Conservation (phyloP, 1,140 invertebrate species). For the Aradophagus sp. region DNA sequence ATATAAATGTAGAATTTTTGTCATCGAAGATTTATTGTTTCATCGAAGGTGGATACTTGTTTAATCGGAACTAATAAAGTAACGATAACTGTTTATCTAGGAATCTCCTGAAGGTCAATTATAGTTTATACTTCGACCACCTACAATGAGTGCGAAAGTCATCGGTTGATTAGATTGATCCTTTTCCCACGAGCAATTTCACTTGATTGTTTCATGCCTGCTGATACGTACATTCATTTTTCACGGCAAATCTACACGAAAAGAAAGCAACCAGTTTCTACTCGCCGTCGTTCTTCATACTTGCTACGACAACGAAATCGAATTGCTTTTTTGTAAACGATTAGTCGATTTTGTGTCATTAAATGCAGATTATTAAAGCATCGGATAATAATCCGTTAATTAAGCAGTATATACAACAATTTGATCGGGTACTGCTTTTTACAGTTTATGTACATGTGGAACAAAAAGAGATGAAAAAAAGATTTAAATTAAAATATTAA, state of each 20-base stretch:
- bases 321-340: constrained; percentile 18
- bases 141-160: constrained; percentile 16
- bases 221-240: constrained; percentile 41
- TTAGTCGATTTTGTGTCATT: constrained; percentile 7
- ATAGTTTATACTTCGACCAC: constrained; percentile 10
- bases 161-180: constrained; percentile 36
- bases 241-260: constrained; percentile 24
- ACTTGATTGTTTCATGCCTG: constrained; percentile 40
- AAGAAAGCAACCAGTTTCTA: constrained; percentile 42
- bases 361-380: neutral
- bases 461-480: no score
- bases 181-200: constrained; percentile 45
- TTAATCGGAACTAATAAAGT: no score
- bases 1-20: no score
- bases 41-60: no score
- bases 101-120: constrained; percentile 22
- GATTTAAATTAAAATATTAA: no score
- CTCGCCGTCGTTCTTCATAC: constrained; percentile 31
- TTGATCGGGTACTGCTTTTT: no score
- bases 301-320: constrained; percentile 33
- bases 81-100: no score
- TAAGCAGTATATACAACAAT: no score
- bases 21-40: no score
- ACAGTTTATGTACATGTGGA: no score
- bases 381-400: no score